Evolutionary conservation across 2,113 vertebrate species (phyloP).

Genomic region (Montifringilla adamsi): DNA sequence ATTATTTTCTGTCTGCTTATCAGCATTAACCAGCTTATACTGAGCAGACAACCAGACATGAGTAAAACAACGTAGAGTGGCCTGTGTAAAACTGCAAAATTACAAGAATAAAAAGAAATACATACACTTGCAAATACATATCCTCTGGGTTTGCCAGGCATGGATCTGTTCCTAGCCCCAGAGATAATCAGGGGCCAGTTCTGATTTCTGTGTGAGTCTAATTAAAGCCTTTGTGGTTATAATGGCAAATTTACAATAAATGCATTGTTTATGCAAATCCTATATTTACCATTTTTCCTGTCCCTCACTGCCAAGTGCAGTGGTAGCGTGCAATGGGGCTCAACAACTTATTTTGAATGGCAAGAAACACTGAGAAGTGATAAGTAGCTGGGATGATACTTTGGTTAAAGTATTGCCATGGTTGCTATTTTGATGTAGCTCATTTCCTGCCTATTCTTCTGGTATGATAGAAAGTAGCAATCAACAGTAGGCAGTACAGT

Average conservation of each 20-base stretch:
- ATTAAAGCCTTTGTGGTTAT: neutral
- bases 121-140: no score
- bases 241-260: neutral
- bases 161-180: neutral
- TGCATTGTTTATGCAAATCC: neutral
- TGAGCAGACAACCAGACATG: neutral
- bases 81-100: neutral
- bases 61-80: neutral
- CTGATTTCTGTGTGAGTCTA: neutral
- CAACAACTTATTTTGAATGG: neutral
- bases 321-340: neutral
- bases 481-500: neutral
- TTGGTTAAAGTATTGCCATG: neutral
- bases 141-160: neutral
- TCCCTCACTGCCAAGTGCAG: neutral
- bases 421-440: neutral
- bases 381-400: neutral
- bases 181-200: neutral
- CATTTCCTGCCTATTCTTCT: neutral
- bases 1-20: neutral
- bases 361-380: neutral
- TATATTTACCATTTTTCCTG: neutral
- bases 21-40: neutral
- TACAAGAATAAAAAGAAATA: neutral
- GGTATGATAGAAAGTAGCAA: neutral